Base-by-base conservation (phyloP, 2,113 vertebrate species). In the Labeo rohita region DNA sequence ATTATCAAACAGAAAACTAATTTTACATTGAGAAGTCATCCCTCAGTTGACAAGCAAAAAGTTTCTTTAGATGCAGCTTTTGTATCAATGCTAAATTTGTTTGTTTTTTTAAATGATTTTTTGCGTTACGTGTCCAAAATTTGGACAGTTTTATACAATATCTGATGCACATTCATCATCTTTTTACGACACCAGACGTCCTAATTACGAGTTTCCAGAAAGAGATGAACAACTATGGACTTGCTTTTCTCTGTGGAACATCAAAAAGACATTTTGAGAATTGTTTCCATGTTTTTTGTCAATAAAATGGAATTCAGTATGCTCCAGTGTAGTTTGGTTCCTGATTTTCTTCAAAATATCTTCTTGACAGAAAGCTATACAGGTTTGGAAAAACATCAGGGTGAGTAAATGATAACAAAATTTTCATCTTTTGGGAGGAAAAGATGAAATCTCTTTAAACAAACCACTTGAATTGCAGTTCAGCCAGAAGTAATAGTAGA, bases 391-490 rank as follows among this genome's bases (percentile, higher is more conserved):
- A 3, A 10, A 11, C 18, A 72, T 72, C 6, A 49, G 6, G 43
- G 43, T 1, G n/a, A 49, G 10, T 8, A 75, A 74, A 75, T 49
- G 0, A 47, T 73, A 11, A 75, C 21, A 13, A 6, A 49, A 3
- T 28, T 75, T 21, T 18, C 1, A 10, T 45, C 45, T 65, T 74
- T 72, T 72, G 50, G 50, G 68, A 21, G 50, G 50, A 84, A 49
- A n/a, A n/a, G n/a, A n/a, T n/a, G n/a, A n/a, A 45, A n/a, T 9
- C 39, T 73, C 56, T 28, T 66, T 77, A 47, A 85, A 66, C 59
- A 80, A 10, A 52, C 39, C 50, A 45, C 21, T 82, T 72, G 80
- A 59, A 77, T 83, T 78, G 76, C 73, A 83, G 74, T 83, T 80
- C 56, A 56, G 78, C 74, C 49, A 56, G 73, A 61, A 61, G 56